Conservation (phyloP, 2,797 vertebrate species). For the Vireo griseus region DNA sequence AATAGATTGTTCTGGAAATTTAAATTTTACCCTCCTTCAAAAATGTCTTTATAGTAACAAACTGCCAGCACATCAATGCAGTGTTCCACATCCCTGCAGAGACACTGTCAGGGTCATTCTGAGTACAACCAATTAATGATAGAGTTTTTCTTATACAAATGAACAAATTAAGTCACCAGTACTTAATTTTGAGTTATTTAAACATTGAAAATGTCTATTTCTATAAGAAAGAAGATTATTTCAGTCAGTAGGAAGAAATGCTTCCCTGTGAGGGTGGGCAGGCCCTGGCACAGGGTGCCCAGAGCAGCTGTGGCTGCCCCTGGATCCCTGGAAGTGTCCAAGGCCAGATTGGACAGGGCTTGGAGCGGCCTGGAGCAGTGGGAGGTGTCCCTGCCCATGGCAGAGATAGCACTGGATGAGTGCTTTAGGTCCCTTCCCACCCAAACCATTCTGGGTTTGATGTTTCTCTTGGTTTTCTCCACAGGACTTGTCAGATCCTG, state of each 20-base stretch:
- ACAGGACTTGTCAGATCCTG: background rate
- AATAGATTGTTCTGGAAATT: background rate
- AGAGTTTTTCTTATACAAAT: background rate
- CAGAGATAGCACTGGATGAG: rapidly evolving
- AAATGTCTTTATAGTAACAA: background rate
- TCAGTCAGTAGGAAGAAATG: background rate
- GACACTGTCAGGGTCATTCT: background rate
- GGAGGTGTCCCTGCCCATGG: background rate
- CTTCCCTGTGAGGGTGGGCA: rapidly evolving
- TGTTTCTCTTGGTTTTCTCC: background rate
- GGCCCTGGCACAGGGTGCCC: background rate
- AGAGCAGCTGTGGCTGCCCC: background rate
- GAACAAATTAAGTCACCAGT: background rate
- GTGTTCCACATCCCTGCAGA: background rate
- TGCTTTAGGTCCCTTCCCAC: background rate
- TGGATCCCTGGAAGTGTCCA: background rate
- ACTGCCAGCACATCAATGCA: background rate
- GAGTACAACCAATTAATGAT: background rate
- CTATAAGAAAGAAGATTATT: background rate
- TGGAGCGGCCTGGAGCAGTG: rapidly evolving
- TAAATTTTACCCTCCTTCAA: background rate
- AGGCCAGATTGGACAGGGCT: rapidly evolving
- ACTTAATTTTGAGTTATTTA: background rate
- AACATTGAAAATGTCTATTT: background rate
- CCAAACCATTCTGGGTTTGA: background rate